Evolutionary conservation across 2,113 vertebrate species (phyloP), one percentile per base, ranked within the genome.

Genomic region (Albula glossodonta): DNA sequence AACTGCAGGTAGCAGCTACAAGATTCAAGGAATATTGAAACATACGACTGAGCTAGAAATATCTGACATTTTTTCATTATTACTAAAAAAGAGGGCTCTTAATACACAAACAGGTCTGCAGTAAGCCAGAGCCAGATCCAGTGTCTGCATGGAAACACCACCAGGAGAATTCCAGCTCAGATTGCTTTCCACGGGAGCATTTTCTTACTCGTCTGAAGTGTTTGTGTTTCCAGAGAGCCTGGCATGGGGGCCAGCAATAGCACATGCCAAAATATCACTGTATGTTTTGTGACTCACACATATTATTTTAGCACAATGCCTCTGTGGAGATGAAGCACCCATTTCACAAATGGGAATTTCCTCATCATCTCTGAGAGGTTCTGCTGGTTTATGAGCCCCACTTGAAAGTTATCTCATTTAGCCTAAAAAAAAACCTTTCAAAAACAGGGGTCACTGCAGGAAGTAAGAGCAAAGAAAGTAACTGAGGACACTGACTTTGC

Each of bases 291-390:
- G 63, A 70, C 19, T 56, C 53, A n/a, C 63, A n/a, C 63, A 70
- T 70, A 70, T 70, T 70, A n/a, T 70, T 22, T 17, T 70, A n/a
- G 63, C 17, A 22, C 13, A 70, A 70, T n/a, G 5, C 17, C 63
- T 70, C n/a, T 70, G 63, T 70, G 1, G 22, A 17, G 22, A 22
- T 70, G 63, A 70, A 70, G 17, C 17, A n/a, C 63, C 63, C 4
- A 70, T n/a, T n/a, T 70, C 19, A 70, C 60, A 70, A n/a, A 70
- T n/a, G 63, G 63, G 63, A 70, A 70, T n/a, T 70, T 70, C 63
- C n/a, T 70, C 63, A 22, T 70, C 17, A 22, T 70, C 17, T n/a
- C 22, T 5, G 0, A 17, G 13, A 70, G 63, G n/a, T 70, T 1
- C 63, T 70, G 63, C n/a, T n/a, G 5, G 13, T 5, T 70, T 70